Conservation (phyloP, 2,888 invertebrate genomes). For the Nomada ruficornis region DNA sequence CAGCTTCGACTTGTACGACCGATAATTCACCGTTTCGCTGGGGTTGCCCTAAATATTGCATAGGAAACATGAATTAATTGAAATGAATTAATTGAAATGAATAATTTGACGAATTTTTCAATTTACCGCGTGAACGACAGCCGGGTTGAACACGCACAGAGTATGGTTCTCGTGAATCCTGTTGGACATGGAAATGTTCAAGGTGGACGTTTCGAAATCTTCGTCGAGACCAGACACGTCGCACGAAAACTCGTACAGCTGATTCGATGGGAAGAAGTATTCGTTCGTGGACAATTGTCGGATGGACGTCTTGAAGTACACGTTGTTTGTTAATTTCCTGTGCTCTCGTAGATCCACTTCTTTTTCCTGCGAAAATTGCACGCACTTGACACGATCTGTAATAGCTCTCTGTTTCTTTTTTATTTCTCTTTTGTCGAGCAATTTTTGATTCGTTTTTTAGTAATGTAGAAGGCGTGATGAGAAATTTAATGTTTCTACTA, state of each 20-base stretch:
- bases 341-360: conserved; percentile 85
- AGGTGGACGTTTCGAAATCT: conserved; percentile 53
- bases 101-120: neutral
- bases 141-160: conserved; percentile 63
- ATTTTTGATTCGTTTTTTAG: neutral
- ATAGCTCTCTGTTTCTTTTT: neutral
- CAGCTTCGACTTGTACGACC: conserved; percentile 66
- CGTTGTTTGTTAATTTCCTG: conserved; percentile 86
- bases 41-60: conserved; percentile 32
- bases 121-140: conserved; percentile 17
- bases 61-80: neutral
- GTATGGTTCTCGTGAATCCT: conserved; percentile 59
- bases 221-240: conserved; percentile 50
- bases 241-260: conserved; percentile 83
- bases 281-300: conserved; percentile 86
- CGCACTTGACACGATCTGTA: no score
- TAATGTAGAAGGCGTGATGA: no score
- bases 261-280: conserved; percentile 88
- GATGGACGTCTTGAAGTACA: conserved; percentile 86
- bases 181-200: conserved; percentile 25
- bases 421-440: no score
- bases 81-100: neutral
- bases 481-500: no score
- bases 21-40: conserved; percentile 49
- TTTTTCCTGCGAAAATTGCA: conserved; percentile 41